A percentile compares a stretch with the other conserved stretches of the same genome.
Evolutionary conservation across 2,113 vertebrate genomes (phyloP).

Genomic region (Microcebus jonahi): DNA sequence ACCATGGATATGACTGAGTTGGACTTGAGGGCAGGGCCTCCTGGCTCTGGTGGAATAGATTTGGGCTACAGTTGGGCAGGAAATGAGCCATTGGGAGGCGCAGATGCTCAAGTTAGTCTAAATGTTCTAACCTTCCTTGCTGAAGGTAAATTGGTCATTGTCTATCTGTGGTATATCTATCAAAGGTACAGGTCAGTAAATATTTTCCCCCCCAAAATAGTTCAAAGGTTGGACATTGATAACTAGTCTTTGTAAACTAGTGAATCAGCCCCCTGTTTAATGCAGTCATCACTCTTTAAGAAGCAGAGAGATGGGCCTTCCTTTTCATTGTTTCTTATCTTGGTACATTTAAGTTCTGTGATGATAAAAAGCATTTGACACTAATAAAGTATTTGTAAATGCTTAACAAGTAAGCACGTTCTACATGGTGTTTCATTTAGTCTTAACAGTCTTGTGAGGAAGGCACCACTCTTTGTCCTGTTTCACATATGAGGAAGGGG

Average conservation of each 20-base stretch:
- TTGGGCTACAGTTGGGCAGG: background rate
- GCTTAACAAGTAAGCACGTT: background rate
- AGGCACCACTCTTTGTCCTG: accelerated
- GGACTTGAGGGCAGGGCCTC: too few relatives aligned
- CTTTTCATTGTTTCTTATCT: background rate
- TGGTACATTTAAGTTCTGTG: background rate
- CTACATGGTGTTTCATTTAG: background rate
- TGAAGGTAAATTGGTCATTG: background rate
- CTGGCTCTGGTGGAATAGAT: background rate
- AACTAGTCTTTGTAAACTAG: background rate
- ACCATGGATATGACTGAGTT: too few relatives aligned
- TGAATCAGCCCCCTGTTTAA: background rate
- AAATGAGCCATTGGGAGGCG: background rate
- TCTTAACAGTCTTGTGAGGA: background rate
- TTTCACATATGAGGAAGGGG: background rate
- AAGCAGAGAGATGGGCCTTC: background rate
- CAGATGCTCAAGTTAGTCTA: background rate
- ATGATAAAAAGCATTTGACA: background rate
- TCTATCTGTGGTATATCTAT: background rate
- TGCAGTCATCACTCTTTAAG: background rate
- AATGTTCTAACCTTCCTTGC: background rate
- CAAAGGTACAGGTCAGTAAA: background rate
- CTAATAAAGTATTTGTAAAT: background rate
- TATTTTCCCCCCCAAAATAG: background rate
- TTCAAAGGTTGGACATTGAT: background rate